phyloP scores from a whole-genome alignment of 2,113 vertebrate genomes.

The human region GRCh38 chr1:47994001-47994500 shows the following conservation, averaged over 20 bases:
- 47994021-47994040: conserved; percentile 90
- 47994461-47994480: conserved; percentile 92
- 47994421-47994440: conserved; percentile 96
- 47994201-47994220: conserved; percentile 98
- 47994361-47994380: conserved; percentile 95
- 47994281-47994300: conserved; percentile 97
- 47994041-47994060: conserved; percentile 98
- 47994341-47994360: conserved; percentile 95
- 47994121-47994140: conserved; percentile 96
- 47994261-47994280: conserved; percentile 94
- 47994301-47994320: conserved; percentile 98
- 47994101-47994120: conserved; percentile 94
- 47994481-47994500: conserved; percentile 95
- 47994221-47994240: conserved; percentile 99
- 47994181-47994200: conserved; percentile 99
- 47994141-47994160: conserved; percentile 94
- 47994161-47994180: conserved; percentile 97
- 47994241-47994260: conserved; percentile 98
- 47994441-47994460: conserved; percentile 96
- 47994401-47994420: conserved; percentile 97
- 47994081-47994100: conserved; percentile 95
- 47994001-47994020: background rate
- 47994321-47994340: conserved; percentile 98
- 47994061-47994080: conserved; percentile 98
- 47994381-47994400: conserved; percentile 95